phyloP scores from a whole-genome alignment of 2,888 invertebrate genomes.

The Andricus quercusramuli region DNA sequence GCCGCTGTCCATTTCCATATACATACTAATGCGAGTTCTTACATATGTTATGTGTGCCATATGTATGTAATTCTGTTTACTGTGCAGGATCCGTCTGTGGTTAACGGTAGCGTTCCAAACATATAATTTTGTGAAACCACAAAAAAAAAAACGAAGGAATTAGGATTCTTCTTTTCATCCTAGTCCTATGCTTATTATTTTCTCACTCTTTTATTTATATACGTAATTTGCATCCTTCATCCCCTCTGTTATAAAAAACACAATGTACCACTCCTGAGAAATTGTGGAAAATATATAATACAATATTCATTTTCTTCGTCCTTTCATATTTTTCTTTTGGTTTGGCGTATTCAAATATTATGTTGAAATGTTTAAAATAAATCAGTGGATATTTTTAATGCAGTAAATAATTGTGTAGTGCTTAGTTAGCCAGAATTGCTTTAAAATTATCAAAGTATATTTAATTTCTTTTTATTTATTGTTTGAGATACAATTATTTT shows the following conservation, averaged over 20 bases:
- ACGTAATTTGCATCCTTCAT: neutral
- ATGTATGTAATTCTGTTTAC: constrained; percentile 21
- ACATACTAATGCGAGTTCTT: neutral
- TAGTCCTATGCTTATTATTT: neutral
- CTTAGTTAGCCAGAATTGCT: too few relatives aligned
- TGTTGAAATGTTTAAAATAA: too few relatives aligned
- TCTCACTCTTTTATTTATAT: constrained; percentile 10
- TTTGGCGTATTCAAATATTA: neutral
- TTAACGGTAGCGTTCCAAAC: constrained; percentile 28
- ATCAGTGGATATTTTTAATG: too few relatives aligned
- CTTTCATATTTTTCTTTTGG: neutral
- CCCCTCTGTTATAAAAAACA: neutral
- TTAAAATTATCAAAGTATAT: too few relatives aligned
- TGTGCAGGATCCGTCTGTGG: constrained; percentile 11
- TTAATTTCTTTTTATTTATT: neutral
- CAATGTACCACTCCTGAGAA: neutral
- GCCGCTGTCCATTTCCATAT: constrained; percentile 1
- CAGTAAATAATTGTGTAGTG: too few relatives aligned
- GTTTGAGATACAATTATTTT: neutral
- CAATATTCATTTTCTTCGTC: neutral
- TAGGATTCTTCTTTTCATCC: constrained; percentile 12
- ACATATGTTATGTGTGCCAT: neutral
- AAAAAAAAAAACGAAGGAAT: neutral
- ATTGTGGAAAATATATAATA: neutral
- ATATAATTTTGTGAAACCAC: constrained; percentile 36